Evolutionary conservation across 2,113 vertebrate genomes (phyloP), one percentile per base, ranked within the genome.

Genomic region (Hystrix cristata): DNA sequence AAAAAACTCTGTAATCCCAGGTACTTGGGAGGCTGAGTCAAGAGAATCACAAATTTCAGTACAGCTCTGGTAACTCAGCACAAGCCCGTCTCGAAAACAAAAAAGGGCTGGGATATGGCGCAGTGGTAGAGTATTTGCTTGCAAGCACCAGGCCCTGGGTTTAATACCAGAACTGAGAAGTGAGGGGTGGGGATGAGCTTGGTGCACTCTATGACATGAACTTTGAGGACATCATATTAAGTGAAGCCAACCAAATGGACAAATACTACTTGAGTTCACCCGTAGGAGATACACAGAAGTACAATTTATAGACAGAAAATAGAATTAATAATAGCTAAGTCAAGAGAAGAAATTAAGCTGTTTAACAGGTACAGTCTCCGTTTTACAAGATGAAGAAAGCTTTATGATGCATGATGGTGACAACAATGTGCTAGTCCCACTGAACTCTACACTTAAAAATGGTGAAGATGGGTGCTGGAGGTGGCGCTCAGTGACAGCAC

Each of bases 331-430:
- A 38, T 82, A 23, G 59, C 3, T 67, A 96, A 51, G 55, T 18
- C 3, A 23, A 23, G 12, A 29, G 38, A 43, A 15, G 34, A 90
- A 72, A 59, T 0, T 18, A n/a, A 55, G 27, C 31, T 78, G 64
- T 5, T 53, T 78, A 87, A 83, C 27, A 18, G 16, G 21, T 38
- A 87, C 38, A 95, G 18, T 25, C 43, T 91, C 18, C 25, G 38
- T 72, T 97, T 29, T 59, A 9, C 46, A 91, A 91, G 67, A 62
- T 55, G 27, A 82, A 84, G 55, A 71, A 51, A 95, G 27, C 34
- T 85, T 67, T 91, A 38, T 31, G 53, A 38, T 78, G 29, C n/a
- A 69, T 83, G 46, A 65, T 9, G 64, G 6, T 69, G 23, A 83
- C 21, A 48, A 80, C n/a, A 67, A 69, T 48, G 8, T 57, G 31